Evolutionary conservation across 2,888 invertebrate species (phyloP).

Genomic region (Melanchra persicariae): DNA sequence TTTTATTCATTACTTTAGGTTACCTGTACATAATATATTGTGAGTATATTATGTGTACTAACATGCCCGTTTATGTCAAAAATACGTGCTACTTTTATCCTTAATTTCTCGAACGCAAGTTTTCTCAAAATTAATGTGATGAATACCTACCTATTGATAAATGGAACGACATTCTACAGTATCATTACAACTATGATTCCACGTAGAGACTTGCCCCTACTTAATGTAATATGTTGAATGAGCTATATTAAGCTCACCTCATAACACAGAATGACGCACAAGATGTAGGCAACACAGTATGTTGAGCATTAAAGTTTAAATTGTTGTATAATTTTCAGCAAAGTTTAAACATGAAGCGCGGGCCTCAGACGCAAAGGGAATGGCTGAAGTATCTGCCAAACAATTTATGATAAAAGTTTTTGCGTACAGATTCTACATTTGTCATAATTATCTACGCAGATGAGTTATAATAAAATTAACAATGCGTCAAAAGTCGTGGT

Average conservation of each 20-base stretch:
- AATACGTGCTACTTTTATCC: too few species aligned
- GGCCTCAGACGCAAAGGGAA: slow-evolving; percentile 35
- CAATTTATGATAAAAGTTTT: slow-evolving; percentile 60
- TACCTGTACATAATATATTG: too few species aligned
- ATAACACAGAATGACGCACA: not conserved
- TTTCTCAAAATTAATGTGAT: too few species aligned
- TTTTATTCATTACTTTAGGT: too few species aligned
- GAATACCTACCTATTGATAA: too few species aligned
- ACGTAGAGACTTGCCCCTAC: too few species aligned
- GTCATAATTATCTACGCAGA: slow-evolving; percentile 53
- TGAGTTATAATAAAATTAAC: slow-evolving; percentile 35
- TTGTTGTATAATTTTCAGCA: slow-evolving; percentile 45
- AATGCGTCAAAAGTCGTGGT: slow-evolving; percentile 18
- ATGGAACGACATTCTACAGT: too few species aligned
- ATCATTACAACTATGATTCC: too few species aligned
- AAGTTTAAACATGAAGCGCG: slow-evolving; percentile 45
- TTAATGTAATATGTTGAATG: not conserved
- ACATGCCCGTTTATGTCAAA: too few species aligned
- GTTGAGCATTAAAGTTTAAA: slow-evolving; percentile 46
- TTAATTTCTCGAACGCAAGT: too few species aligned
- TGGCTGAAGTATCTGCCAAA: slow-evolving; percentile 27
- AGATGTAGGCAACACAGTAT: not conserved
- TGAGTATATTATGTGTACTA: too few species aligned
- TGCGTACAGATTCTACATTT: slow-evolving; percentile 42
- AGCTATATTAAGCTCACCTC: not conserved